These are phyloP conservation scores for Dendrocincla tyrannina DNA, from an alignment of 2,797 vertebrate species.

Conservation along the genomic window DNA sequence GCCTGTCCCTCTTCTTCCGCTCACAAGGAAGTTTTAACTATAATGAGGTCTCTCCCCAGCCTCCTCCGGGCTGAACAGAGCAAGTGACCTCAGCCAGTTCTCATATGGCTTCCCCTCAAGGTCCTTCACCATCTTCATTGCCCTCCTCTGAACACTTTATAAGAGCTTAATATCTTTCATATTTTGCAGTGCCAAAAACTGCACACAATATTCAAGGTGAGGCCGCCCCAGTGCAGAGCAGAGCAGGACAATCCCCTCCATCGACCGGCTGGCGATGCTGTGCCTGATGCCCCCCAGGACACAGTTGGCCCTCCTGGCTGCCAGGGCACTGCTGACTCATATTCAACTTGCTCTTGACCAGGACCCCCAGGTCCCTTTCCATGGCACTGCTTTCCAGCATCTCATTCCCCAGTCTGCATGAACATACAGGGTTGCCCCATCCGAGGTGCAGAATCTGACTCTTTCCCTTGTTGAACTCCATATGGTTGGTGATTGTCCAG, in stretches of 20 bases:
- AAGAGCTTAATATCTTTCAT: neutral
- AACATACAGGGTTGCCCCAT: neutral
- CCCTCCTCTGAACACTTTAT: no score
- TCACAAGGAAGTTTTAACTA: neutral
- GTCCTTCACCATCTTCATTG: neutral
- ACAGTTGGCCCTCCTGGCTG: neutral
- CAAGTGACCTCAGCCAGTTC: neutral
- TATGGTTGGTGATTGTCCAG: neutral
- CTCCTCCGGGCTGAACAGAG: neutral
- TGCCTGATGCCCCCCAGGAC: neutral
- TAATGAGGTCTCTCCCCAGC: neutral
- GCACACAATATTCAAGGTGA: neutral
- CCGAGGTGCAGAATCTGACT: neutral
- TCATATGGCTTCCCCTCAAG: neutral
- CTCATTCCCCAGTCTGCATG: neutral
- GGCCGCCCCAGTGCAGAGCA: neutral
- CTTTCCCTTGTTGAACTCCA: neutral
- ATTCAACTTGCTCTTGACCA: neutral
- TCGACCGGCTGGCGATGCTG: rapidly evolving
- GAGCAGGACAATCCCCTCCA: neutral
- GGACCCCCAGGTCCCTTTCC: neutral
- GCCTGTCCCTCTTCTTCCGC: neutral
- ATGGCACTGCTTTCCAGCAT: neutral
- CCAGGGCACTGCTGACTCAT: neutral
- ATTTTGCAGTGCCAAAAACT: neutral